Conservation (phyloP, 1,140 invertebrate species). For the Contarinia nasturtii region DNA sequence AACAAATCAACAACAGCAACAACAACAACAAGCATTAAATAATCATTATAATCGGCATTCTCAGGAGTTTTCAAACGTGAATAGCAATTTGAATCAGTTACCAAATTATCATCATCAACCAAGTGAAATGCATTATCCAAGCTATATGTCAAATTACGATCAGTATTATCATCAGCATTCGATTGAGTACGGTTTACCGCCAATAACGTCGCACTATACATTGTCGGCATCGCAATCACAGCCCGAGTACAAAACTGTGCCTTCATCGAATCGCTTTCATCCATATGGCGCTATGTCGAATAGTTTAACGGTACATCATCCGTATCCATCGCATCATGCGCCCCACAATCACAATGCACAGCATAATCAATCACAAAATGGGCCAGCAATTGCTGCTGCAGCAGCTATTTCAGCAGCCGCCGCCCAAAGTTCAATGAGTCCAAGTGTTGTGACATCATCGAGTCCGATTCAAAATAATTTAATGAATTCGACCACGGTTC, state of each 20-base stretch:
- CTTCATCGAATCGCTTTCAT: conserved; percentile 11
- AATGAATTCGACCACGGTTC: conserved; percentile 1
- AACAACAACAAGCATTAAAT: conserved; percentile 15
- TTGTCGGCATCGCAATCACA: conserved; percentile 5
- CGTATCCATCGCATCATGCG: background rate
- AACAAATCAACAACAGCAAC: conserved; percentile 8
- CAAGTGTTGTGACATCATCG: conserved; percentile 21
- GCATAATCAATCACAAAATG: conserved; percentile 1
- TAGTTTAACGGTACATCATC: background rate
- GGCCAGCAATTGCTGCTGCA: conserved; percentile 1
- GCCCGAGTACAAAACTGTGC: conserved; percentile 6
- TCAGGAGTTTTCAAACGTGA: conserved; percentile 47
- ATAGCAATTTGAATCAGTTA: no score
- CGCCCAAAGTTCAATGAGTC: conserved; percentile 16
- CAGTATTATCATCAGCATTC: conserved; percentile 16
- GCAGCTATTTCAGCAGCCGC: background rate
- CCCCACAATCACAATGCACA: background rate
- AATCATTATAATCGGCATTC: conserved; percentile 40
- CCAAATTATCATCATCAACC: conserved; percentile 53
- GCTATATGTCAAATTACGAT: conserved; percentile 20
- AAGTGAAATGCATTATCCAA: conserved; percentile 7
- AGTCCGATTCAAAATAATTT: conserved; percentile 14
- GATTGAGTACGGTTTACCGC: conserved; percentile 1
- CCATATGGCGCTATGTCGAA: conserved; percentile 11
- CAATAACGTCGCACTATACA: background rate